Evolutionary conservation across 1,140 invertebrate genomes (phyloP).

Genomic region (Lasioglossum albipes): DNA sequence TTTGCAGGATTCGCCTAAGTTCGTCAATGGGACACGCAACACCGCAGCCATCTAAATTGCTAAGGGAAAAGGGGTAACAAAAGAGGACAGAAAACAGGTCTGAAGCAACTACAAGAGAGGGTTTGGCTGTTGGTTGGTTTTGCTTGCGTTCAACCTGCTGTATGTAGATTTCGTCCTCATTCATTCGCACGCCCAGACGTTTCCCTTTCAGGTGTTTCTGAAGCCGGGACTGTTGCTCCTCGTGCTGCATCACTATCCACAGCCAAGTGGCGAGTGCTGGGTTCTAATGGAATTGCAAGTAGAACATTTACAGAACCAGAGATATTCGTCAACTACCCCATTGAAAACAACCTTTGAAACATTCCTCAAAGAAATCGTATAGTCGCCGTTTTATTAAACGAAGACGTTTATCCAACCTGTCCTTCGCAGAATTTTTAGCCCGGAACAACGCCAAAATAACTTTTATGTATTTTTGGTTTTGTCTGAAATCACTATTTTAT

Average conservation of each 20-base stretch:
- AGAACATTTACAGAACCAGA: slow-evolving; percentile 12
- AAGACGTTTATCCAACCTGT: too few relatives aligned
- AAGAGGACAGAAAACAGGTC: not conserved
- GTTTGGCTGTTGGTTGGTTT: slow-evolving; percentile 28
- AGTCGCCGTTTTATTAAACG: too few relatives aligned
- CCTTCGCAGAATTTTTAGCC: too few relatives aligned
- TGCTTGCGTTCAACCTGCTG: slow-evolving; percentile 66
- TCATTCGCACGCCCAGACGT: slow-evolving; percentile 68
- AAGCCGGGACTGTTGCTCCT: slow-evolving; percentile 72
- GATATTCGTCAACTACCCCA: not conserved
- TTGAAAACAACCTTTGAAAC: too few relatives aligned
- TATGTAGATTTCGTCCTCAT: slow-evolving; percentile 74
- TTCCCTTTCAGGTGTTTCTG: slow-evolving; percentile 70
- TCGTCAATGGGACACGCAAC: not conserved
- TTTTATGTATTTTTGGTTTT: too few relatives aligned
- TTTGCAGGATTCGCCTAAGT: slow-evolving; percentile 1
- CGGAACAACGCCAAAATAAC: too few relatives aligned
- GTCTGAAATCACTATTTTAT: too few relatives aligned
- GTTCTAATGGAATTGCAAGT: slow-evolving; percentile 69
- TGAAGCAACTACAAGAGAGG: slow-evolving; percentile 34
- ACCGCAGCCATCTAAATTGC: not conserved
- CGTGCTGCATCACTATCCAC: slow-evolving; percentile 73
- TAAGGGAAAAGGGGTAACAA: not conserved
- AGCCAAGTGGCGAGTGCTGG: slow-evolving; percentile 76
- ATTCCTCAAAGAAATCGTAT: too few relatives aligned